Percentiles rank a stretch among this genome's conserved stretches.
phyloP scores from a whole-genome alignment of 2,113 vertebrate genomes.

The Spilogale gracilis region DNA sequence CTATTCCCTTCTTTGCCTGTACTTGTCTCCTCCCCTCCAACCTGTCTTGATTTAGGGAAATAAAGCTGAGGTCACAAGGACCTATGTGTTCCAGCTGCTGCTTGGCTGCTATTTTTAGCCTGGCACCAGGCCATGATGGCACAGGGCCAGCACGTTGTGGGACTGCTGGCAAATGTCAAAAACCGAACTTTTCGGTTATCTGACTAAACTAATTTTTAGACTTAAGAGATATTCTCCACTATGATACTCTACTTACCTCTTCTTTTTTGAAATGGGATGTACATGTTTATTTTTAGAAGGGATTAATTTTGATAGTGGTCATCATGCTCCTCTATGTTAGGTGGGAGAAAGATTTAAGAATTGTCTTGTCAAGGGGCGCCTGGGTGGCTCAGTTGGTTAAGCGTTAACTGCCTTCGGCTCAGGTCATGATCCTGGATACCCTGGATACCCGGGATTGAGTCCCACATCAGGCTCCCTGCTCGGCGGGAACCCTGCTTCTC shows the following conservation, averaged over 20 bases:
- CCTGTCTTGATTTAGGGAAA: slow-evolving; percentile 54
- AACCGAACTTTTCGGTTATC: slow-evolving; percentile 71
- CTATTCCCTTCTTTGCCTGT: neutral
- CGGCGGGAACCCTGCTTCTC: no score
- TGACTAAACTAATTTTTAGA: slow-evolving; percentile 43
- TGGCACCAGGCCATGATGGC: slow-evolving; percentile 77
- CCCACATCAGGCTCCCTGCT: no score
- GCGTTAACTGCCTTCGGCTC: no score
- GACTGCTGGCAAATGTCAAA: slow-evolving; percentile 71
- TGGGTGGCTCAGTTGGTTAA: no score
- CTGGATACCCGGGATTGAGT: no score
- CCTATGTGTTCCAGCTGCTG: slow-evolving; percentile 79
- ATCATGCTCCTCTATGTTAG: neutral
- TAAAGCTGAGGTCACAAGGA: slow-evolving; percentile 72
- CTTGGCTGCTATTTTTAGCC: slow-evolving; percentile 77
- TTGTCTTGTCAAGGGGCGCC: neutral
- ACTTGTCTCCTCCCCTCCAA: neutral
- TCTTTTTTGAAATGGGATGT: slow-evolving; percentile 31
- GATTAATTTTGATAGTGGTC: neutral
- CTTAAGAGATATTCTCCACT: neutral
- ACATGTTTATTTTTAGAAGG: neutral
- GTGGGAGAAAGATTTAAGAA: slow-evolving; percentile 56
- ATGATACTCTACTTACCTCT: neutral
- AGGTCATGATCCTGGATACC: no score
- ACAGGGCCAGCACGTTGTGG: slow-evolving; percentile 61